Evolutionary conservation across 2,113 vertebrate genomes (phyloP).

Genomic region (Passer montanus): DNA sequence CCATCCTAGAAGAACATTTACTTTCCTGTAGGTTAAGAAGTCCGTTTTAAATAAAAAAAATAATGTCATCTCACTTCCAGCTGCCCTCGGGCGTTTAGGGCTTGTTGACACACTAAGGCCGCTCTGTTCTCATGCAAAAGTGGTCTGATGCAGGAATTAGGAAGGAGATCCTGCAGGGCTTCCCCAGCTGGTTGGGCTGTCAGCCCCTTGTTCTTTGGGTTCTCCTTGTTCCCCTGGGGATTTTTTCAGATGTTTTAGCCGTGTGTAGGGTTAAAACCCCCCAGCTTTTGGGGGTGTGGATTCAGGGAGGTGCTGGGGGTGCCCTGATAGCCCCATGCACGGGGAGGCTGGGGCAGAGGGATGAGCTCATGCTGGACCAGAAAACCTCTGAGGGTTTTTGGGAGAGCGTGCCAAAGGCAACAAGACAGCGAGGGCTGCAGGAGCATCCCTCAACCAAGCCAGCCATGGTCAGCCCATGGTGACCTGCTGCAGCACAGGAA

Average conservation of each 20-base stretch:
- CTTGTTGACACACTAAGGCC: slow-evolving; percentile 32
- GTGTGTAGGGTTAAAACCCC: rapidly evolving
- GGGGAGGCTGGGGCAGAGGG: neutral
- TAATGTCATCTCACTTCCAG: slow-evolving; percentile 16
- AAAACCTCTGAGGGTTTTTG: neutral
- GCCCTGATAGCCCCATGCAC: rapidly evolving
- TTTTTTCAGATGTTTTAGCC: neutral
- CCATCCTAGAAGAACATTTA: slow-evolving; percentile 40
- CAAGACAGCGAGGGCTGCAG: neutral
- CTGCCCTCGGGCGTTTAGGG: slow-evolving; percentile 23
- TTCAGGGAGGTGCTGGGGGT: neutral
- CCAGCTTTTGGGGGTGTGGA: neutral
- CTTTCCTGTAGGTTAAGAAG: slow-evolving; percentile 61
- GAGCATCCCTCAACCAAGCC: neutral
- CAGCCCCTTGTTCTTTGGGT: neutral
- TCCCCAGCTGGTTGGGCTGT: neutral
- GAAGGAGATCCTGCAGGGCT: slow-evolving; percentile 13
- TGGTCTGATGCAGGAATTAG: neutral
- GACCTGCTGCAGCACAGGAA: neutral
- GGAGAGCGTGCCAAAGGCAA: neutral
- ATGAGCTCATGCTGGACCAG: neutral
- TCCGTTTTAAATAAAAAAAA: slow-evolving; percentile 46
- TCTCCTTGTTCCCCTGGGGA: neutral
- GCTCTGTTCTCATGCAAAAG: slow-evolving; percentile 29
- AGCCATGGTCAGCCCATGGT: neutral